Conservation (phyloP, 2,797 vertebrate species). For the Enoplosus armatus region DNA sequence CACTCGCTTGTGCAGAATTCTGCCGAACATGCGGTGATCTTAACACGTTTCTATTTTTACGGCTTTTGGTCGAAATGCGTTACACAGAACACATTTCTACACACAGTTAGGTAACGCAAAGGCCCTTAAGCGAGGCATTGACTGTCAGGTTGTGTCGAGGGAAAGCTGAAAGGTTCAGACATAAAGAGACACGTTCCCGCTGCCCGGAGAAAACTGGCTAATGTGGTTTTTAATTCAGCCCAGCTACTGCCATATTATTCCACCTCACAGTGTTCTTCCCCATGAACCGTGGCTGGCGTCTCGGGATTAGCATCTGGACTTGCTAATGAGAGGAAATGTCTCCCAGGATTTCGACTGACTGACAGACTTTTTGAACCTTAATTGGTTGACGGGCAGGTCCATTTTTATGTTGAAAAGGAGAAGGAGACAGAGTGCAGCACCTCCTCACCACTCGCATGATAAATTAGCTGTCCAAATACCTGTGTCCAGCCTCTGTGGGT, state of each 20-base stretch:
- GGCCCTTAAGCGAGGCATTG: background rate
- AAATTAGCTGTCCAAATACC: conserved; percentile 9
- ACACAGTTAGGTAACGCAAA: background rate
- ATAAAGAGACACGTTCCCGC: background rate
- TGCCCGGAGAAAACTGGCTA: background rate
- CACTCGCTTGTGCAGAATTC: background rate
- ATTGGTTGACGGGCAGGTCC: conserved; percentile 17
- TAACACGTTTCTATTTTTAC: background rate
- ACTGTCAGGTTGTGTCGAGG: background rate
- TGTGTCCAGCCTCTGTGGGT: background rate
- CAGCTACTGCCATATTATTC: background rate
- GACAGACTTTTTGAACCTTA: conserved; percentile 22
- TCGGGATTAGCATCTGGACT: conserved; percentile 11
- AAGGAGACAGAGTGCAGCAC: background rate
- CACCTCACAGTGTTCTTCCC: background rate
- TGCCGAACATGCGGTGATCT: background rate
- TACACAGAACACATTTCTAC: background rate
- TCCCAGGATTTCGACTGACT: background rate
- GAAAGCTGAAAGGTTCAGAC: background rate
- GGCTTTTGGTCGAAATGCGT: too few relatives aligned
- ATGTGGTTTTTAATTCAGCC: background rate
- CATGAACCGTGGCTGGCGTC: background rate
- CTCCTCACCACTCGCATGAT: background rate
- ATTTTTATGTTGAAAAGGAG: background rate
- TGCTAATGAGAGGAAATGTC: conserved; percentile 29